Evolutionary conservation across 2,113 vertebrate species (phyloP).

Genomic region (Pelodiscus sinensis): DNA sequence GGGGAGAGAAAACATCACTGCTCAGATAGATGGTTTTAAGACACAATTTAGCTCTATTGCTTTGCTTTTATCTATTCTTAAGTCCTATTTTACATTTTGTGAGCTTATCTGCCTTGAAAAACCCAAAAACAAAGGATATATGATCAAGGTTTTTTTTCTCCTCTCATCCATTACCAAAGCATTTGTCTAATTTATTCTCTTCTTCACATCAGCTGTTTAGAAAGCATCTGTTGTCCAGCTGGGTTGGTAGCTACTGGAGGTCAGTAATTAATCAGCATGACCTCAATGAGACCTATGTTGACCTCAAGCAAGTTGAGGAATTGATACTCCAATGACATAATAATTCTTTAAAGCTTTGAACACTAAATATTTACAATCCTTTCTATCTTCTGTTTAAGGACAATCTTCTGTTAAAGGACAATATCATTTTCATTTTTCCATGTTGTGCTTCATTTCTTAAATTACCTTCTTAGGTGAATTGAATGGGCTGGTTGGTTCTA

Average conservation of each 20-base stretch:
- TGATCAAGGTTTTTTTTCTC: conserved; percentile 16
- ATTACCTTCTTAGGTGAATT: neutral
- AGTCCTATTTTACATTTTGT: neutral
- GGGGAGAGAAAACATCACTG: neutral
- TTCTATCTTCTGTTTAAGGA: conserved; percentile 5
- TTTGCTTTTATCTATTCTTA: neutral
- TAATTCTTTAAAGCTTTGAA: conserved; percentile 42
- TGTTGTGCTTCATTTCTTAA: neutral
- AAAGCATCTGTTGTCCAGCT: conserved; percentile 65
- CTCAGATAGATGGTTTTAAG: neutral
- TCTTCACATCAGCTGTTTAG: conserved; percentile 8
- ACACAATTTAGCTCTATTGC: neutral
- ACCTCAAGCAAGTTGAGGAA: conserved; percentile 45
- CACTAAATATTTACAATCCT: conserved; percentile 10
- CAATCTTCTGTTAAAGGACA: neutral
- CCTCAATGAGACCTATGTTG: conserved; percentile 53
- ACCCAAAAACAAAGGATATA: neutral
- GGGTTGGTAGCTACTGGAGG: conserved; percentile 47
- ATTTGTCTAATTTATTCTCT: conserved; percentile 42
- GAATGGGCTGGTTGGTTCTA: neutral
- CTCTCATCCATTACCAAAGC: neutral
- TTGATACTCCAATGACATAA: neutral
- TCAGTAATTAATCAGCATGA: conserved; percentile 48
- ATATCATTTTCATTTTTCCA: neutral
- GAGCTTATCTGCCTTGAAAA: neutral